phyloP scores from a whole-genome alignment of 1,140 invertebrate genomes.

The Drosophila repletoides region DNA sequence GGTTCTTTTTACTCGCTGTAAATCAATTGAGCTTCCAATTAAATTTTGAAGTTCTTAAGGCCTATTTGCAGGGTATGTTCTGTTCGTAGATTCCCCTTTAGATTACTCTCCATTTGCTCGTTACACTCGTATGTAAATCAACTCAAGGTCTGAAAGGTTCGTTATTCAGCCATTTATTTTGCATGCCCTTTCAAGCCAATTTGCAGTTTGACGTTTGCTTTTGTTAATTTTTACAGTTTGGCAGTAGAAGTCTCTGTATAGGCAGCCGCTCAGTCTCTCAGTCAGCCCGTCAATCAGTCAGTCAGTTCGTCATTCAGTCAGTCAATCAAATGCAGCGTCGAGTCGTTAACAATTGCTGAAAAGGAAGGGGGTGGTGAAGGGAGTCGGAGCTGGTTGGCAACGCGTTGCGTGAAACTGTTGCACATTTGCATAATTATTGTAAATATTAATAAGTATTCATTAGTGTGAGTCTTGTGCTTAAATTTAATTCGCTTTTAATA shows the following conservation, averaged over 20 bases:
- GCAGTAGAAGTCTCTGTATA: neutral
- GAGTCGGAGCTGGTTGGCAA: slow-evolving; percentile 19
- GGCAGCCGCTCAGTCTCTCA: neutral
- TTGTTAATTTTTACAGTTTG: slow-evolving; percentile 16
- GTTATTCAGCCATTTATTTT: slow-evolving; percentile 18
- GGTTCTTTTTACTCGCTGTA: no score
- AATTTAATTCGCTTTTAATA: slow-evolving; percentile 76
- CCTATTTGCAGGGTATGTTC: neutral
- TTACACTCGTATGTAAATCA: slow-evolving; percentile 22
- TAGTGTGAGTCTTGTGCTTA: slow-evolving; percentile 63
- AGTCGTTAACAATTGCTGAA: neutral
- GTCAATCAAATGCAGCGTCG: slow-evolving; percentile 11
- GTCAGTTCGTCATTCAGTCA: neutral
- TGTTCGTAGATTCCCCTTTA: neutral
- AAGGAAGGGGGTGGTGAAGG: neutral
- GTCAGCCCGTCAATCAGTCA: slow-evolving; percentile 2
- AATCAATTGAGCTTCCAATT: no score
- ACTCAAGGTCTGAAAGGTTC: slow-evolving; percentile 22
- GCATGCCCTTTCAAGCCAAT: slow-evolving; percentile 25
- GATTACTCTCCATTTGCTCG: neutral
- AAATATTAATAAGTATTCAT: slow-evolving; percentile 78
- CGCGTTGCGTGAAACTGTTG: slow-evolving; percentile 54
- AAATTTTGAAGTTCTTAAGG: no score
- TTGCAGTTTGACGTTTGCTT: slow-evolving; percentile 2
- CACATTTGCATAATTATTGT: slow-evolving; percentile 76